Base-by-base conservation (phyloP, 2,113 vertebrate species). In the Myiozetetes cayanensis region DNA sequence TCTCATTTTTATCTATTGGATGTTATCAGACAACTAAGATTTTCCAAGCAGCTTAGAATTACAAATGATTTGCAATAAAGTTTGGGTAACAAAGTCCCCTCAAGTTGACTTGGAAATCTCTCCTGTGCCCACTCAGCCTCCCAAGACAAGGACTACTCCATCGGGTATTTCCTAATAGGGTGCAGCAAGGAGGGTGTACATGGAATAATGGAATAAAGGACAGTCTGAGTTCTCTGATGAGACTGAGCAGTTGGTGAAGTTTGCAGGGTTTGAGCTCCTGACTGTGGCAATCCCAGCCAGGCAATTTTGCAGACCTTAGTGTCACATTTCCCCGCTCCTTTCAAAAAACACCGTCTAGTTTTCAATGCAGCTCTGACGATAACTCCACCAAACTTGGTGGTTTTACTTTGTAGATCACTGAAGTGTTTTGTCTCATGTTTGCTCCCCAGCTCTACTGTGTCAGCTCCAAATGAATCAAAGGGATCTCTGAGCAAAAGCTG, bases 291-390 rank as follows among this genome's bases (percentile, higher is more conserved):
- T 76, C 80, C 65, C 2, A 87, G 62, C 1, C 10, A 82, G 44
- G 85, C 74, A 91, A 67, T 33, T 95, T 79, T 88, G 50, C 63
- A 95, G 90, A 87, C 37, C 37, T 85, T 79, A 70, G 63, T 85
- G 93, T 94, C 71, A 0, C 39, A 67, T 93, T 96, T 93, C 78
- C 55, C 50, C 24, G 56, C 62, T 89, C 75, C 37, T 95, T 95
- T 83, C 49, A 89, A 75, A 91, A 92, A 86, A 93, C 84, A 35
- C 2, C 20, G 63, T 85, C 90, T 62, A 96, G 87, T 91, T 97
- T 96, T 97, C 96, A 97, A 89, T 89, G 85, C 93, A 76, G 66
- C 84, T 89, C 61, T 94, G 92, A 96, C 78, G 89, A 87, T 95
- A 95, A 75, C 89, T 92, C 68, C 93, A 92, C 90, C 87, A 82